Conservation (phyloP, 1,140 invertebrate species). For the Dendrolimus punctatus region DNA sequence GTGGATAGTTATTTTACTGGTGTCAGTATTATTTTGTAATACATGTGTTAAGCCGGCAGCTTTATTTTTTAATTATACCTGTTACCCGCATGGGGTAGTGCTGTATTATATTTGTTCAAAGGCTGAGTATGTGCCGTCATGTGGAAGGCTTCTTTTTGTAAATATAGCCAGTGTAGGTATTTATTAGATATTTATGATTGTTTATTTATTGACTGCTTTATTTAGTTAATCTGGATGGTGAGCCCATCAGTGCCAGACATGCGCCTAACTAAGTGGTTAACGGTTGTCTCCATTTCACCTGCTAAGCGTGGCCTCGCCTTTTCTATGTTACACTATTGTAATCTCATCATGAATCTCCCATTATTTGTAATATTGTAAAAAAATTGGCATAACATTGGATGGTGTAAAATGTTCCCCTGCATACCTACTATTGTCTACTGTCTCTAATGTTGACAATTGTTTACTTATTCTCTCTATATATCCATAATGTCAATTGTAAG, state of each 20-base stretch:
- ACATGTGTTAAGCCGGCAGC: constrained; percentile 65
- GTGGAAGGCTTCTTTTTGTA: constrained; percentile 60
- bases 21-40: constrained; percentile 71
- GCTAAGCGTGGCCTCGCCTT: constrained; percentile 61
- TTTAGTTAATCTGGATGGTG: constrained; percentile 61
- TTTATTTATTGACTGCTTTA: constrained; percentile 72
- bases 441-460: constrained; percentile 1
- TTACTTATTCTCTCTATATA: constrained; percentile 2
- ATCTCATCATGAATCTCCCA: constrained; percentile 66
- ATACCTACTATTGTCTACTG: no score
- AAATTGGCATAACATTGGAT: constrained; percentile 62
- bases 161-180: constrained; percentile 70
- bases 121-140: constrained; percentile 55
- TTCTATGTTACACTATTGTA: constrained; percentile 47
- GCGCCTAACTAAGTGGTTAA: constrained; percentile 54
- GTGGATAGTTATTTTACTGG: constrained; percentile 61
- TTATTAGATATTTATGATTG: constrained; percentile 71
- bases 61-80: constrained; percentile 70
- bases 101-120: constrained; percentile 69
- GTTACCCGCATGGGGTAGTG: constrained; percentile 63
- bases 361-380: constrained; percentile 39
- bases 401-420: constrained; percentile 41
- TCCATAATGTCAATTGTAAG: constrained; percentile 9
- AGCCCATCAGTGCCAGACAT: constrained; percentile 28
- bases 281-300: constrained; percentile 63